Evolutionary conservation across 1,140 invertebrate genomes (phyloP).

Genomic region (Lepidurus arcticus): DNA sequence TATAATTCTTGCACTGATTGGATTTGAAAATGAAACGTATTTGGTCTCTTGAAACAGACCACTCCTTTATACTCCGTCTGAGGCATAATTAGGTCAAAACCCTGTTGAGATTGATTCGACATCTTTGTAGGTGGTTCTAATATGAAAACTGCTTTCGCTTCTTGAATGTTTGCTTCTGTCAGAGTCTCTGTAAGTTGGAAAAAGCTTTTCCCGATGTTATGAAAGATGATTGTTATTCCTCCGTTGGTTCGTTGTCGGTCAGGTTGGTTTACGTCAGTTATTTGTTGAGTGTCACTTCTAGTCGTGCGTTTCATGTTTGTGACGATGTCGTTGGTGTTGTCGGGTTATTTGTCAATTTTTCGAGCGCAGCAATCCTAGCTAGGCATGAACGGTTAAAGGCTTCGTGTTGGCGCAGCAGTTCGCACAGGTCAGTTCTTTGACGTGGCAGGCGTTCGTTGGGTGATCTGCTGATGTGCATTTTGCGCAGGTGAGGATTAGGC

Average conservation of each 20-base stretch:
- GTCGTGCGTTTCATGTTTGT: not conserved
- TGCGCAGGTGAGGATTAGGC: not conserved
- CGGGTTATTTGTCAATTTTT: not conserved
- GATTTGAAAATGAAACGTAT: not conserved
- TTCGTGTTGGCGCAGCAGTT: slow-evolving; percentile 11
- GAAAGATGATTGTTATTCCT: not conserved
- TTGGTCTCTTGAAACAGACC: not conserved
- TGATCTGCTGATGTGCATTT: slow-evolving; percentile 13
- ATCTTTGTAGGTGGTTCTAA: not conserved
- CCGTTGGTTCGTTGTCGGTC: not conserved
- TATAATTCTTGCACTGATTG: not conserved
- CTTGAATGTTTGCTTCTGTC: not conserved
- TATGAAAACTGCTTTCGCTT: not conserved
- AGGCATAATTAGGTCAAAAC: slow-evolving; percentile 6
- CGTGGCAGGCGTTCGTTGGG: not conserved
- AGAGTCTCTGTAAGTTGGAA: not conserved
- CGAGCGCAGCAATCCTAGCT: not conserved
- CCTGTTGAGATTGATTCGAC: not conserved
- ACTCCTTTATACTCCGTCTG: not conserved
- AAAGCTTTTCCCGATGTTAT: not conserved
- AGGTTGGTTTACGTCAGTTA: not conserved
- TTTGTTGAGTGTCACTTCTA: not conserved
- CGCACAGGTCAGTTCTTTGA: not conserved
- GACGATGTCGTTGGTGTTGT: not conserved
- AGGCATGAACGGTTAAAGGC: not conserved